Conservation (phyloP, 2,888 invertebrate genomes). For the Cynaeus angustus region DNA sequence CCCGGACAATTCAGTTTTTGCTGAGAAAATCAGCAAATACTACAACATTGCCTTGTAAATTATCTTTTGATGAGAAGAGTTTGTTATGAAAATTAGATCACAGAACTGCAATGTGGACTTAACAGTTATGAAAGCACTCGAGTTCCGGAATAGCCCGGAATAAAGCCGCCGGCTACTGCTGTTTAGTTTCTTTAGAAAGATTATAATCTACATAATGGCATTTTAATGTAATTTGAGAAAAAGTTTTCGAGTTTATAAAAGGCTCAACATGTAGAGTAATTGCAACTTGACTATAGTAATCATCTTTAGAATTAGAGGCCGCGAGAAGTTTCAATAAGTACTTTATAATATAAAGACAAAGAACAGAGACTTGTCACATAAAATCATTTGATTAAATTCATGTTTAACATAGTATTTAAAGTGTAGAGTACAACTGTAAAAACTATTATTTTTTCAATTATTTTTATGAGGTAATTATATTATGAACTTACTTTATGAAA, state of each 20-base stretch:
- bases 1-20: constrained; percentile 47
- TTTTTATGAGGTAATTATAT: too few relatives aligned
- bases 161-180: constrained; percentile 31
- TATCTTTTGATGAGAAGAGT: constrained; percentile 16
- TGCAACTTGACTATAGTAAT: constrained; percentile 15
- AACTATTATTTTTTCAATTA: too few relatives aligned
- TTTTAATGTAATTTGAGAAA: constrained; percentile 58
- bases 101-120: constrained; percentile 23
- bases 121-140: constrained; percentile 31
- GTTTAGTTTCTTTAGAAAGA: constrained; percentile 50
- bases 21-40: not conserved
- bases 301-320: constrained; percentile 11
- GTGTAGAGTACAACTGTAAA: too few relatives aligned
- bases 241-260: constrained; percentile 33
- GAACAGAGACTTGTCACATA: not conserved
- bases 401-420: not conserved
- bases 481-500: too few relatives aligned
- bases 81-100: constrained; percentile 18
- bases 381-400: not conserved
- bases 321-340: not conserved
- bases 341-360: not conserved
- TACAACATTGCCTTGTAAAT: constrained; percentile 10
- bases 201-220: constrained; percentile 56
- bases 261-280: constrained; percentile 30
- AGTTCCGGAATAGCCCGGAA: constrained; percentile 12